Evolutionary conservation across 1,140 invertebrate genomes (phyloP).

Genomic region (Bombus confusus): DNA sequence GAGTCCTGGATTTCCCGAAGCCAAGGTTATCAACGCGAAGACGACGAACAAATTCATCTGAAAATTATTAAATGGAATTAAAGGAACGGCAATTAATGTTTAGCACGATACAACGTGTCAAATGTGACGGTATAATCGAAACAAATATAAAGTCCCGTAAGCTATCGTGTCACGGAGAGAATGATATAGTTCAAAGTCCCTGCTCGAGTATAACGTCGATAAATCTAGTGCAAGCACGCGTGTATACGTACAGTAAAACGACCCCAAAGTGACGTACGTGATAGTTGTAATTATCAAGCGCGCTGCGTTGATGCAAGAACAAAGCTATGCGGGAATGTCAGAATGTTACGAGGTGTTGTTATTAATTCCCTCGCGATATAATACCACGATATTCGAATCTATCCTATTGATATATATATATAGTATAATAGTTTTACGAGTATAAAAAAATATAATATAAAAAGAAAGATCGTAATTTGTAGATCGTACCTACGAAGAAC

Average conservation of each 20-base stretch:
- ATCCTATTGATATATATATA: background rate
- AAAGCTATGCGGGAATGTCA: slow-evolving; percentile 6
- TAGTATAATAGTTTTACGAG: too few relatives aligned
- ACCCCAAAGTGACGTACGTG: background rate
- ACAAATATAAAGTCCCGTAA: background rate
- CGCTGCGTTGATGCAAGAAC: background rate
- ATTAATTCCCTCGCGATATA: background rate
- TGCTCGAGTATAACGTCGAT: background rate
- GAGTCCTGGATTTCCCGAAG: slow-evolving; percentile 73
- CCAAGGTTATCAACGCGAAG: slow-evolving; percentile 66
- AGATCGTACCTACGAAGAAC: too few relatives aligned
- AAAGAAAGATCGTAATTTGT: background rate
- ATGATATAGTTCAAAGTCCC: slow-evolving; percentile 23
- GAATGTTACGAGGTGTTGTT: too few relatives aligned
- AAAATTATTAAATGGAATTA: slow-evolving; percentile 16
- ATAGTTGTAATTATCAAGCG: background rate
- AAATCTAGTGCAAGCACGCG: background rate
- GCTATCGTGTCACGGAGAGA: background rate
- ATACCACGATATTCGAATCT: background rate
- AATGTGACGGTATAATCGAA: background rate
- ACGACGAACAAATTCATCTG: slow-evolving; percentile 72
- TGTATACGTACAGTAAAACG: too few relatives aligned
- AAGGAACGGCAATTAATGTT: background rate
- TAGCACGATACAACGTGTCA: background rate
- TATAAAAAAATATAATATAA: too few relatives aligned